Percentiles rank a stretch among this genome's conserved stretches.
Evolutionary conservation across 2,888 invertebrate species (phyloP).

Genomic region (Cantharis lateralis): DNA sequence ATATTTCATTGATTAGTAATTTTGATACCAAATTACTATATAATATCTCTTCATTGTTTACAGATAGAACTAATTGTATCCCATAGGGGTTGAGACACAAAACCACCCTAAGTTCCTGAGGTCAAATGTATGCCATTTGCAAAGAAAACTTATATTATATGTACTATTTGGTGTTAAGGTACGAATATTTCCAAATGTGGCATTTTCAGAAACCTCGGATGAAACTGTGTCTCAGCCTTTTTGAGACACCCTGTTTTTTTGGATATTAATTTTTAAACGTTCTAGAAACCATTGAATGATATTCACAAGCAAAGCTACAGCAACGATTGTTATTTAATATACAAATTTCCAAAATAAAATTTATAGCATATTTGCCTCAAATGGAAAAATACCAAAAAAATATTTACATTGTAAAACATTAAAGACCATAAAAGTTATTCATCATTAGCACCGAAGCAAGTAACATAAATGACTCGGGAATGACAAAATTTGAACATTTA

Average conservation of each 20-base stretch:
- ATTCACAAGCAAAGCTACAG: neutral
- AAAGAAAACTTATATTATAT: too few relatives aligned
- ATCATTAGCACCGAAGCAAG: neutral
- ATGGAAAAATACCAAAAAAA: slow-evolving; percentile 7
- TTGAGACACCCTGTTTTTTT: neutral
- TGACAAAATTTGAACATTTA: neutral
- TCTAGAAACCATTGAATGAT: neutral
- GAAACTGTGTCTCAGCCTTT: neutral
- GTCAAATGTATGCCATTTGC: too few relatives aligned
- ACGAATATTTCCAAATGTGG: too few relatives aligned
- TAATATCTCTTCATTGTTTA: neutral
- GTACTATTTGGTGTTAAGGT: too few relatives aligned
- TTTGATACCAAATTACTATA: neutral
- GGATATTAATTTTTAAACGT: neutral
- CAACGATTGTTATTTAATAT: neutral
- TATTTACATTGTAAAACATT: neutral
- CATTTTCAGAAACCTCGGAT: neutral
- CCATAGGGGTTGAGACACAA: neutral
- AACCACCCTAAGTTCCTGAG: neutral
- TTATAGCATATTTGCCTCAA: neutral
- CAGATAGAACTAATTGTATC: neutral
- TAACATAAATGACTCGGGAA: neutral
- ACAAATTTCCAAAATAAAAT: neutral
- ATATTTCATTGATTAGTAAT: neutral
- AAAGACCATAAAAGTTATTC: neutral